A percentile compares a stretch with the other conserved stretches of the same genome.
Conservation (phyloP, 2,888 invertebrate species). For the Synanthedon vespiformis region DNA sequence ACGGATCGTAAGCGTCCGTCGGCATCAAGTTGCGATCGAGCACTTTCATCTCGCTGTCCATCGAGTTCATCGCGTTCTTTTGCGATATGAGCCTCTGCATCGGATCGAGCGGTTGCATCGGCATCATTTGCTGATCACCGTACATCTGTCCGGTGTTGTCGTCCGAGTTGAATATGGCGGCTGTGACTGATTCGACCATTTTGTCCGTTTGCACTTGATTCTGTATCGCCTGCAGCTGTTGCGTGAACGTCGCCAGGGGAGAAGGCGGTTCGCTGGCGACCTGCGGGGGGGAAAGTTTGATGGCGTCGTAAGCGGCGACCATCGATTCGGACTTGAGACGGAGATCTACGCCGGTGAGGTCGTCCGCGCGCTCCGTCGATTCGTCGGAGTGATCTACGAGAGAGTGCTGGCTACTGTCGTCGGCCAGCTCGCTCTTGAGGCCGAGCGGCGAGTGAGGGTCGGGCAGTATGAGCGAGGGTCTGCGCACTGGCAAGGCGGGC, state of each 20-base stretch:
- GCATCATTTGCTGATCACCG: slow-evolving; percentile 27
- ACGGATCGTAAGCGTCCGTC: slow-evolving; percentile 5
- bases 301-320: slow-evolving; percentile 53
- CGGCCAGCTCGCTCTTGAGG: slow-evolving; percentile 74
- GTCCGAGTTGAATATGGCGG: slow-evolving; percentile 60
- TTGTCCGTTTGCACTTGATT: slow-evolving; percentile 65
- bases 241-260: slow-evolving; percentile 49
- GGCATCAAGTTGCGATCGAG: slow-evolving; percentile 46
- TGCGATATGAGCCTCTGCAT: slow-evolving; percentile 43
- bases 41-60: slow-evolving; percentile 42
- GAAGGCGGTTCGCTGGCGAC: slow-evolving; percentile 45
- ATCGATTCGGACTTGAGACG: slow-evolving; percentile 75
- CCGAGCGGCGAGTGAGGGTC: slow-evolving; percentile 69
- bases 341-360: slow-evolving; percentile 75
- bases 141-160: slow-evolving; percentile 45
- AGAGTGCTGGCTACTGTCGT: slow-evolving; percentile 79
- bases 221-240: slow-evolving; percentile 59
- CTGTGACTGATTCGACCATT: slow-evolving; percentile 64
- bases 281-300: slow-evolving; percentile 67
- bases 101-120: slow-evolving; percentile 27
- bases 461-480: slow-evolving; percentile 72
- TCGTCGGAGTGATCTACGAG: slow-evolving; percentile 37
- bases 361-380: slow-evolving; percentile 26
- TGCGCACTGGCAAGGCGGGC: slow-evolving; percentile 73
- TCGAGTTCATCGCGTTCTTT: slow-evolving; percentile 23